These are phyloP conservation scores for Drosophila flavopinicola DNA, from an alignment of 2,888 invertebrate species.

Conservation along the genomic window DNA sequence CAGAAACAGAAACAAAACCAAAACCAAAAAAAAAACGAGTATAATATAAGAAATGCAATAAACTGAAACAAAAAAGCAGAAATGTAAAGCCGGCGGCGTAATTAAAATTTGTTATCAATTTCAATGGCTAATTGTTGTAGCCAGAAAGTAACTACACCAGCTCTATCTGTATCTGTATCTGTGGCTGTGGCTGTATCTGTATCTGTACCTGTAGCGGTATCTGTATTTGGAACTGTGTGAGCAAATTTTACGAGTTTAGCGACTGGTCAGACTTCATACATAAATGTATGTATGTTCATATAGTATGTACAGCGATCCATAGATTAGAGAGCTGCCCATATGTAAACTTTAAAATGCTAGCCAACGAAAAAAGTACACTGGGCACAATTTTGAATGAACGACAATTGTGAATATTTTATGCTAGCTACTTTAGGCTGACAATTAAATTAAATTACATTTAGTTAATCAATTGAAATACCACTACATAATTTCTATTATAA, in stretches of 20 bases:
- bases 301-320: slow-evolving; percentile 5
- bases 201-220: neutral
- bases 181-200: neutral
- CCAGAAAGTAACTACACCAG: slow-evolving; percentile 30
- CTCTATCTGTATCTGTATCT: too few species aligned
- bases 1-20: slow-evolving; percentile 3
- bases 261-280: slow-evolving; percentile 35
- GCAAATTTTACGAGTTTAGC: slow-evolving; percentile 24
- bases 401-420: neutral
- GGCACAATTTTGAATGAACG: neutral
- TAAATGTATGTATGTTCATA: too few species aligned
- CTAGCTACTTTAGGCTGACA: too few species aligned
- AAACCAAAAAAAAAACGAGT: neutral
- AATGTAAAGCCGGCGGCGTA: slow-evolving; percentile 52
- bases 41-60: too few species aligned
- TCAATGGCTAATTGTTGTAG: slow-evolving; percentile 70
- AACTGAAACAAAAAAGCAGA: slow-evolving; percentile 1
- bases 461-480: too few species aligned
- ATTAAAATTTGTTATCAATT: slow-evolving; percentile 71
- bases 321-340: slow-evolving; percentile 23
- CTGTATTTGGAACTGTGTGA: slow-evolving; percentile 15
- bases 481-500: too few species aligned
- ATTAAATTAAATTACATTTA: too few species aligned
- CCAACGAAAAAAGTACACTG: slow-evolving; percentile 11
- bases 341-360: slow-evolving; percentile 11